A percentile compares a stretch with the other conserved stretches of the same genome.
Evolutionary conservation across 2,888 invertebrate species (phyloP).

Genomic region (Tetramorium bicarinatum): DNA sequence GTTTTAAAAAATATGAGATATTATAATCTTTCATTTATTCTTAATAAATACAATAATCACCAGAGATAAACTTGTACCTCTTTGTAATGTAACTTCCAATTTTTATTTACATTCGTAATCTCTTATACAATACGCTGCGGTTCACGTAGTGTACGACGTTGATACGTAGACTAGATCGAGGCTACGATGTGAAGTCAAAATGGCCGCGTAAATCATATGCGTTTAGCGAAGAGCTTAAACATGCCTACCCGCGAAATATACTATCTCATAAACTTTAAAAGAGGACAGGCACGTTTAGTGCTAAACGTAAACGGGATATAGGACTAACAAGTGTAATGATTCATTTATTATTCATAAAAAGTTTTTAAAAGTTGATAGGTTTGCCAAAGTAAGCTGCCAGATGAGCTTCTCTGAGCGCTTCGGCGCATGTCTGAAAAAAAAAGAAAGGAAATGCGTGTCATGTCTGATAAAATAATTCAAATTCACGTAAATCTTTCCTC

Average conservation of each 20-base stretch:
- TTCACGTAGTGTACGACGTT: slow-evolving; percentile 52
- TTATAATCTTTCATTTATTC: slow-evolving; percentile 75
- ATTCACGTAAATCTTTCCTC: neutral
- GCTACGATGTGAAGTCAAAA: slow-evolving; percentile 76
- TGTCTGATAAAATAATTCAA: neutral
- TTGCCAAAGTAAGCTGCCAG: slow-evolving; percentile 98
- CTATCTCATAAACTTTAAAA: neutral
- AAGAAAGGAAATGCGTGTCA: slow-evolving; percentile 21
- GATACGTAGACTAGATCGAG: slow-evolving; percentile 78
- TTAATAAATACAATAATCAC: slow-evolving; percentile 83
- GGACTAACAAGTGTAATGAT: slow-evolving; percentile 60
- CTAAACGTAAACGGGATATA: neutral
- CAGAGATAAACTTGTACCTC: slow-evolving; percentile 75
- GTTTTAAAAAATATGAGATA: neutral
- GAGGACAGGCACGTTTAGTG: slow-evolving; percentile 31
- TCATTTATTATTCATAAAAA: slow-evolving; percentile 51
- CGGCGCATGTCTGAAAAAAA: slow-evolving; percentile 96
- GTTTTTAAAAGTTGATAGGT: slow-evolving; percentile 96
- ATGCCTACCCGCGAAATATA: neutral
- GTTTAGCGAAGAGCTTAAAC: neutral
- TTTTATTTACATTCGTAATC: slow-evolving; percentile 78
- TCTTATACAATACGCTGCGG: slow-evolving; percentile 61
- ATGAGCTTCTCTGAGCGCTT: slow-evolving; percentile 99
- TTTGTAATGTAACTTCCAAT: slow-evolving; percentile 73
- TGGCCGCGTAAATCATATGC: neutral